These are phyloP conservation scores for Drosophila robusta DNA, from an alignment of 2,888 invertebrate species.

Conservation along the genomic window DNA sequence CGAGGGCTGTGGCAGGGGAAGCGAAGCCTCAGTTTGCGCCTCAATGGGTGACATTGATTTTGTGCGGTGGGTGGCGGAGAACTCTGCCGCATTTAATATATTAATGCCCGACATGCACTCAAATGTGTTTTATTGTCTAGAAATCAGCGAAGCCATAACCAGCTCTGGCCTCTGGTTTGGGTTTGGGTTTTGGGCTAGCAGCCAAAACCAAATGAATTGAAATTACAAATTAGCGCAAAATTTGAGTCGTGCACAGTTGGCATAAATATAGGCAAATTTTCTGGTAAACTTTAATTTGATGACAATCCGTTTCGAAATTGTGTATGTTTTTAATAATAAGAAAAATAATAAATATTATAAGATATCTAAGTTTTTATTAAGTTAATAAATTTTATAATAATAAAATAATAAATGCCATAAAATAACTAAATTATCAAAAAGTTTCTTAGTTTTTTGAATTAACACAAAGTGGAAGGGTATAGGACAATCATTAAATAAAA, in stretches of 20 bases:
- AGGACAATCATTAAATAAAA: no score
- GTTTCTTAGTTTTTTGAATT: no score
- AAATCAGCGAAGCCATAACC: constrained; percentile 37
- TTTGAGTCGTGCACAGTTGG: background rate
- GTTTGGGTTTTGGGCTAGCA: background rate
- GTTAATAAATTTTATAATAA: no score
- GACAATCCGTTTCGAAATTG: no score
- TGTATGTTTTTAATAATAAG: no score
- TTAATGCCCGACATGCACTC: constrained; percentile 66
- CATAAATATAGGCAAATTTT: background rate
- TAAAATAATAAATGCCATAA: no score
- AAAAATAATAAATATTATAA: no score
- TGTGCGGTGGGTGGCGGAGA: constrained; percentile 6
- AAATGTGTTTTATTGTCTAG: constrained; percentile 56
- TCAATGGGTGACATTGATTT: constrained; percentile 50
- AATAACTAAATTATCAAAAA: no score
- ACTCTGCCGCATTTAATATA: constrained; percentile 57
- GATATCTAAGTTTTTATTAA: no score
- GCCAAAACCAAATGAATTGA: constrained; percentile 26
- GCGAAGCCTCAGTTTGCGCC: background rate
- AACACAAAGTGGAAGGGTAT: no score
- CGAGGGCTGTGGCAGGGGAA: background rate
- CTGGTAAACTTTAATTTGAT: no score
- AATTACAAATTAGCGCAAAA: constrained; percentile 39
- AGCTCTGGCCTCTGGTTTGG: background rate